Evolutionary conservation across 2,888 invertebrate genomes (phyloP), one percentile per base, ranked within the genome.

Genomic region (Agrotis puta): DNA sequence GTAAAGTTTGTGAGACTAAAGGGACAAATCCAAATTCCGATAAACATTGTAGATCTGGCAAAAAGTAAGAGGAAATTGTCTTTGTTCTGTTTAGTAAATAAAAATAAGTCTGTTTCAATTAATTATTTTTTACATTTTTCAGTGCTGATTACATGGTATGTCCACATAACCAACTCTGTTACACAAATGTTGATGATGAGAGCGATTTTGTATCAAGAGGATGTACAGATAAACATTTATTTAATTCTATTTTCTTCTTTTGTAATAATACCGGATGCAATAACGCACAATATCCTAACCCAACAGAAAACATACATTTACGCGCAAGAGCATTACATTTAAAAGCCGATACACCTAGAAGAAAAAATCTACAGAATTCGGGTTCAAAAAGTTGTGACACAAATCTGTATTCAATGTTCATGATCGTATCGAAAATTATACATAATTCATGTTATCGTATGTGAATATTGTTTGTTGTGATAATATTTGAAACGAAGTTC

Each of bases 1-100:
- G 94, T 75, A 94, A 93, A 88, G 81, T 89, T 59, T 94, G 94
- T 83, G 87, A 91, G 61, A 91, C 92, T 9, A 90, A 85, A 74
- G 89, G 90, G 27, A 68, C 77, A 11, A 91, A 91, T 83, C 64
- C 56, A n/a, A 74, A 57, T 48, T 64, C 77, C 20, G 92, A 93
- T 77, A 85, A 87, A 74, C 83, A 74, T 64, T 94, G 94, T 77
- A 89, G 82, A 74, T 59, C 66, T 62, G 94, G 94, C 2, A 88
- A 84, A 82, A 84, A 87, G 94, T 94, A 20, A n/a, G 82, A 61
- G 22, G 18, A 1, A 45, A 11, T 39, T 39, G 1, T 39, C 39
- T 11, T 39, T 39, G 9, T 39, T 39, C 39, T 24, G 2, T 33
- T 66, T 11, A 1, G 0, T 22, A 50, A 22, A 3, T 1, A 18